phyloP scores from a whole-genome alignment of 2,113 vertebrate genomes.

The Actenoides hombroni region DNA sequence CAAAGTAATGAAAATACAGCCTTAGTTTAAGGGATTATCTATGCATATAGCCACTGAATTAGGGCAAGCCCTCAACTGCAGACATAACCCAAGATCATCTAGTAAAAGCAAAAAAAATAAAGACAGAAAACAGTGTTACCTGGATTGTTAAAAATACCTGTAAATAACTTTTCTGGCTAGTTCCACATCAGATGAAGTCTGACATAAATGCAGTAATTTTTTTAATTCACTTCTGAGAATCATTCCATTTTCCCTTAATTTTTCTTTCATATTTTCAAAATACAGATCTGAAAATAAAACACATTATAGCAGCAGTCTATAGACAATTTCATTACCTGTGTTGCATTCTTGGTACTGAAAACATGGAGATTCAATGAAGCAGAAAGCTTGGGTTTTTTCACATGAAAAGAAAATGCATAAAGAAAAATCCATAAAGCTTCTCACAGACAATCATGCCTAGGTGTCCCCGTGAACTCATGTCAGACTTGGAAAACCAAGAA shows the following conservation, averaged over 20 bases:
- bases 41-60: not conserved
- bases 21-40: not conserved
- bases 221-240: slow-evolving; percentile 85
- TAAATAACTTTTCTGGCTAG: slow-evolving; percentile 83
- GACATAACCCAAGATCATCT: not conserved
- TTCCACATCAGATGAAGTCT: slow-evolving; percentile 80
- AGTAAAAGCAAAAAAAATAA: not conserved
- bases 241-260: slow-evolving; percentile 78
- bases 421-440: not conserved
- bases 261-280: slow-evolving; percentile 79
- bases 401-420: not conserved
- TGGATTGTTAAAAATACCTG: slow-evolving; percentile 73
- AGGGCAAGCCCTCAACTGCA: not conserved
- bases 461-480: not conserved
- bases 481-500: not conserved
- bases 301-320: not conserved
- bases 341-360: not conserved
- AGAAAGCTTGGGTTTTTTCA: not conserved
- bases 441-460: not conserved
- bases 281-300: slow-evolving; percentile 79
- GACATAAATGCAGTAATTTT: slow-evolving; percentile 85
- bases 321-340: not conserved
- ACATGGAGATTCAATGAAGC: not conserved
- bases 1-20: not conserved
- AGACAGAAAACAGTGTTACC: not conserved